Evolutionary conservation across 2,113 vertebrate species (phyloP).

Genomic region (Mesocricetus auratus): DNA sequence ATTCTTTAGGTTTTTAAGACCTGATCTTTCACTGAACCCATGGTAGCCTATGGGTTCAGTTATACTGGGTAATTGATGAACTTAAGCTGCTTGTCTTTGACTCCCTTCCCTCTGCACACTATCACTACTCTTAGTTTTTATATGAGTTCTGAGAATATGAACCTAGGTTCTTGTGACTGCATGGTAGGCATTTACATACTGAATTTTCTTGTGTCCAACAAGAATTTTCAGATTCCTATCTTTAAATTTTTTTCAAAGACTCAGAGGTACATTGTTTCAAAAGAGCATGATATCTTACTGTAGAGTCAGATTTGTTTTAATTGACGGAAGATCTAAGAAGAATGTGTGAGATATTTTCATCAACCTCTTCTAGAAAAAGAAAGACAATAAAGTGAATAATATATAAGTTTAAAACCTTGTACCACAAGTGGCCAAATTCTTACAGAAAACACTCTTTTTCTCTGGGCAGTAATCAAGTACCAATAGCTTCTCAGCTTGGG

Average conservation of each 20-base stretch:
- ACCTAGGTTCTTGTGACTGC: neutral
- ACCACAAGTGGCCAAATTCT: neutral
- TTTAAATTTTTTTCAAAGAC: constrained; percentile 2
- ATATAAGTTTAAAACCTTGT: neutral
- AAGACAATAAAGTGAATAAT: neutral
- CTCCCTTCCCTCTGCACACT: neutral
- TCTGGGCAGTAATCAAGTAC: neutral
- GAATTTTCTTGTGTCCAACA: neutral
- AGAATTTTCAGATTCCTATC: neutral
- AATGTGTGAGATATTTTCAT: neutral
- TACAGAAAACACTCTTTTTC: neutral
- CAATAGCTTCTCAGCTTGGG: neutral
- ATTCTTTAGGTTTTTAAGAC: neutral
- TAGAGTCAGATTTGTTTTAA: neutral
- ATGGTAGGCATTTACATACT: neutral
- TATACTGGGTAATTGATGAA: neutral
- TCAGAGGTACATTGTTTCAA: neutral
- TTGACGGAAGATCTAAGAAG: neutral
- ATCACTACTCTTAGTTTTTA: neutral
- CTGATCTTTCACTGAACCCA: neutral
- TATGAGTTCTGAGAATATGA: neutral
- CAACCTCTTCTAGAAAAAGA: neutral
- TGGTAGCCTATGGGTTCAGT: neutral
- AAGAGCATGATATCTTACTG: neutral
- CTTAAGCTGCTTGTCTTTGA: neutral